Percentiles rank a stretch among this genome's conserved stretches.
phyloP scores from a whole-genome alignment of 2,888 invertebrate genomes.

The Entomobrya multifasciata region DNA sequence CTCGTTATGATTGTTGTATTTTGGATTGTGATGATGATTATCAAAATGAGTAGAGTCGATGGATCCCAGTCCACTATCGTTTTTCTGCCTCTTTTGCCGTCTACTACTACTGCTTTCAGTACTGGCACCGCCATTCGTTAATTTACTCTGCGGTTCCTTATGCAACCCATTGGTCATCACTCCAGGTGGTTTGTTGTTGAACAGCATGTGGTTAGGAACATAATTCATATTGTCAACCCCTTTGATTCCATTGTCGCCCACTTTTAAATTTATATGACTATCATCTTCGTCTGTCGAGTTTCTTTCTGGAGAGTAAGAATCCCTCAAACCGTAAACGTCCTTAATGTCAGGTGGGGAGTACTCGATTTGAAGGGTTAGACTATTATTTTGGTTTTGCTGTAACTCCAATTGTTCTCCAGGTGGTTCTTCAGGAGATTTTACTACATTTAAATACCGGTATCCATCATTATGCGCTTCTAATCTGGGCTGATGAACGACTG shows the following conservation, averaged over 20 bases:
- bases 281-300: constrained; percentile 29
- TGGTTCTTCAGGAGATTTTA: no score
- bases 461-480: constrained; percentile 76
- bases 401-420: no score
- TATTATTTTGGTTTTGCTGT: not conserved
- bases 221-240: constrained; percentile 70
- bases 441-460: constrained; percentile 71
- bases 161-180: not conserved
- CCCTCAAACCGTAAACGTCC: constrained; percentile 49
- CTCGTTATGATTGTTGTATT: not conserved
- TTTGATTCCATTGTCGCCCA: constrained; percentile 37
- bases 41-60: constrained; percentile 76
- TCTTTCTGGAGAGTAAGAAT: constrained; percentile 44
- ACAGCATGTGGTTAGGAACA: constrained; percentile 56
- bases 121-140: not conserved
- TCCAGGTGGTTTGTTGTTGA: constrained; percentile 6
- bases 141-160: not conserved
- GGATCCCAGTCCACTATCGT: constrained; percentile 79
- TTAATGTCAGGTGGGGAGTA: constrained; percentile 53
- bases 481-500: not conserved
- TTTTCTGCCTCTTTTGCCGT: constrained; percentile 75
- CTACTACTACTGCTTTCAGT: constrained; percentile 15
- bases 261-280: constrained; percentile 45
- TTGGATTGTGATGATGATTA: constrained; percentile 33
- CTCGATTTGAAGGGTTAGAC: constrained; percentile 10